A percentile compares a stretch with the other conserved stretches of the same genome.
Evolutionary conservation across 2,113 vertebrate genomes (phyloP).

Genomic region (Diadophis punctatus): DNA sequence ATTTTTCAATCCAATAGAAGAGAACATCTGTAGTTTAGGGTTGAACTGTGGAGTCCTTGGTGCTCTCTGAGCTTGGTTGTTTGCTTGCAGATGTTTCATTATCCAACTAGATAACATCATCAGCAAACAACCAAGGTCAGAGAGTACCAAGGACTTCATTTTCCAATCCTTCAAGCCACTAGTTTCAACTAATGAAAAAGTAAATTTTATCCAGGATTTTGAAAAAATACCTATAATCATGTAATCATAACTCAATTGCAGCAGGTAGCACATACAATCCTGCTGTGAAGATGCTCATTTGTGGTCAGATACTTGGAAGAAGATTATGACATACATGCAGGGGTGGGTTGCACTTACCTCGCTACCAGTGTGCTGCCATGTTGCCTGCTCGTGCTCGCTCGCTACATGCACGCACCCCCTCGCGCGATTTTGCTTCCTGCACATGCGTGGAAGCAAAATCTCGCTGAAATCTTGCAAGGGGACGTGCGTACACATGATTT

Average conservation of each 20-base stretch:
- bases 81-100: background rate
- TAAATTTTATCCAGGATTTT: background rate
- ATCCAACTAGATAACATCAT: background rate
- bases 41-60: background rate
- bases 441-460: too few relatives aligned
- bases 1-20: background rate
- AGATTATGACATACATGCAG: background rate
- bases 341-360: too few relatives aligned
- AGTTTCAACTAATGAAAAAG: background rate
- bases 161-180: background rate
- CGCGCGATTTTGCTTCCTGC: too few relatives aligned
- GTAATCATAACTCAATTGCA: background rate
- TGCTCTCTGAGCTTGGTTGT: background rate
- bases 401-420: too few relatives aligned
- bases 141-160: background rate
- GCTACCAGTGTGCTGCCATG: too few relatives aligned
- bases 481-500: too few relatives aligned
- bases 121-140: background rate
- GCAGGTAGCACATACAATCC: background rate
- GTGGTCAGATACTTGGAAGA: background rate
- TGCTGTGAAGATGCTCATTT: background rate
- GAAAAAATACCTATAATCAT: background rate
- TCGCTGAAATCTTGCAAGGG: too few relatives aligned
- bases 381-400: too few relatives aligned
- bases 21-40: background rate